A percentile compares a stretch with the other conserved stretches of the same genome.
phyloP scores from a whole-genome alignment of 2,797 vertebrate genomes.

The Galago senegalensis region DNA sequence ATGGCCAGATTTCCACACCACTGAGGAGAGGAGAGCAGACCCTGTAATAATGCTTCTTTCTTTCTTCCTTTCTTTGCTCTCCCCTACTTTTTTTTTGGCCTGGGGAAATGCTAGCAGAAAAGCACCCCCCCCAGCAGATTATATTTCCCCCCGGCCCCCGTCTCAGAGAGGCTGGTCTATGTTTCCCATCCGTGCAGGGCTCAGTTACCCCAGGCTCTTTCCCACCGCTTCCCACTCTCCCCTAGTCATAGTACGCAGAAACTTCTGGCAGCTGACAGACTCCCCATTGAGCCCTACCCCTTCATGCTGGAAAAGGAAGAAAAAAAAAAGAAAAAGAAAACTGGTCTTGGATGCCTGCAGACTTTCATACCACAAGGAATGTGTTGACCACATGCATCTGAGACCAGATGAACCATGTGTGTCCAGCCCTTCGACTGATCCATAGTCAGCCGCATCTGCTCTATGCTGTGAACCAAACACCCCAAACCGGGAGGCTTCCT shows the following conservation, averaged over 20 bases:
- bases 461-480: neutral
- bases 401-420: neutral
- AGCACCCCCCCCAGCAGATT: neutral
- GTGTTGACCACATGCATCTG: constrained; percentile 48
- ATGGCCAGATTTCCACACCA: constrained; percentile 45
- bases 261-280: neutral
- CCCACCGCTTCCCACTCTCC: constrained; percentile 33
- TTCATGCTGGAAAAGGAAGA: neutral
- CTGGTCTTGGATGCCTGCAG: constrained; percentile 43
- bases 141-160: constrained; percentile 11
- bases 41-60: constrained; percentile 6
- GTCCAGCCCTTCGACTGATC: neutral
- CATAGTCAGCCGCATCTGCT: neutral
- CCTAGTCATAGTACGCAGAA: neutral
- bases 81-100: neutral
- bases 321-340: neutral
- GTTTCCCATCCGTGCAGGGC: constrained; percentile 49
- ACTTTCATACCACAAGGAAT: constrained; percentile 64
- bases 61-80: neutral
- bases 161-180: constrained; percentile 6
- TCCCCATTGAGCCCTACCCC: constrained; percentile 25
- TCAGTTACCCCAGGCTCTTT: neutral
- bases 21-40: constrained; percentile 46
- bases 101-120: neutral
- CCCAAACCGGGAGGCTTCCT: neutral